phyloP scores from a whole-genome alignment of 2,113 vertebrate genomes.

The Actenoides lindsayi region DNA sequence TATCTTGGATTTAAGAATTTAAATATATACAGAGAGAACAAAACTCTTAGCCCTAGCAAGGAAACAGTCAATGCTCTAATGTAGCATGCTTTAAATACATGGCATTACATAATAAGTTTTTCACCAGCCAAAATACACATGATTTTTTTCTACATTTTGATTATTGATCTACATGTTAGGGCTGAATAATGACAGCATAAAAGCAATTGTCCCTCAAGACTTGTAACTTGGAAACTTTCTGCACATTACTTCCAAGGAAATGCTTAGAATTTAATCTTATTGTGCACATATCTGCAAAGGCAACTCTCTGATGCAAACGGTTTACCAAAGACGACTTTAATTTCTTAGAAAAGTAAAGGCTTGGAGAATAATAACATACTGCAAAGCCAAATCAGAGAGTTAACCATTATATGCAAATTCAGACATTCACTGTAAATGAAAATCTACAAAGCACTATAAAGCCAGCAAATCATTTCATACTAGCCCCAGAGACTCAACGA shows the following conservation, averaged over 20 bases:
- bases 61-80: not conserved
- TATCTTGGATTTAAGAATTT: not conserved
- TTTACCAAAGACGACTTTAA: not conserved
- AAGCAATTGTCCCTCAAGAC: not conserved
- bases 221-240: not conserved
- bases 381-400: conserved; percentile 1
- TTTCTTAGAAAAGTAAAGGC: not conserved
- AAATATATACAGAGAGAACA: not conserved
- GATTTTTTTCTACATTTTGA: not conserved
- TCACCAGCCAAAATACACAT: not conserved
- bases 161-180: not conserved
- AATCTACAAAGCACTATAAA: not conserved
- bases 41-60: not conserved
- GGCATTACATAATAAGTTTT: not conserved
- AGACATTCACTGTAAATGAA: not conserved
- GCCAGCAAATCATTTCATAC: not conserved
- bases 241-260: not conserved
- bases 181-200: not conserved
- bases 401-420: not conserved
- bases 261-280: not conserved
- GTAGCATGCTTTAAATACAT: not conserved
- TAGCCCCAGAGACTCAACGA: not conserved
- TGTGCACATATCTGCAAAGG: not conserved
- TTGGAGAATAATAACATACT: not conserved
- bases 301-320: not conserved